Percentiles rank a stretch among this genome's conserved stretches.
These are phyloP conservation scores for Elmis aenea DNA, from an alignment of 2,888 invertebrate genomes.

Conservation along the genomic window DNA sequence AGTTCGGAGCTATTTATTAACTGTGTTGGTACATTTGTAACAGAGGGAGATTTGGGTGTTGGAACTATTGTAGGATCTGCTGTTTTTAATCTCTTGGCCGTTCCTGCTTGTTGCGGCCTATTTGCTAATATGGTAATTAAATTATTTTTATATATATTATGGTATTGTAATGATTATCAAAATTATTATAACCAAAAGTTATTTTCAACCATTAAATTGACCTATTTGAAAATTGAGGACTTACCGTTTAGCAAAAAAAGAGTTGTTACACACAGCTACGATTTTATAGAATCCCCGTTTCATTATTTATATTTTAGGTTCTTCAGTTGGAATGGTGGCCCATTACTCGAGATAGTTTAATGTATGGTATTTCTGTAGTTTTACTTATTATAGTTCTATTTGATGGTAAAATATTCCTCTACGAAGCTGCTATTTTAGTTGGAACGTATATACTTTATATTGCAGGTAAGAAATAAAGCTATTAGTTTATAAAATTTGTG, in stretches of 20 bases:
- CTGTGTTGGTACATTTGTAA: conserved; percentile 74
- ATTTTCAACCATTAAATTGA: no score
- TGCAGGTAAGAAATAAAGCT: conserved; percentile 52
- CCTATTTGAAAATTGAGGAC: no score
- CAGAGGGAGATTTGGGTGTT: conserved; percentile 70
- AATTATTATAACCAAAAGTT: no score
- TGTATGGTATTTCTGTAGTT: conserved; percentile 67
- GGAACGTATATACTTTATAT: conserved; percentile 67
- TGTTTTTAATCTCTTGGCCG: conserved; percentile 72
- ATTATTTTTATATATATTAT: no score
- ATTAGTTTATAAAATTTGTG: conserved; percentile 8
- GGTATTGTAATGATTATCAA: no score
- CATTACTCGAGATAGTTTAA: conserved; percentile 66
- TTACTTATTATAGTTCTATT: conserved; percentile 63
- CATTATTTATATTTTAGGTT: conserved; percentile 55
- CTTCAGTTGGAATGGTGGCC: conserved; percentile 74
- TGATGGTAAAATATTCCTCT: conserved; percentile 70
- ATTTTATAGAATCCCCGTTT: no score
- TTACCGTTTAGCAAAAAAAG: no score
- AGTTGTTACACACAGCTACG: no score
- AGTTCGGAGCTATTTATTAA: conserved; percentile 84
- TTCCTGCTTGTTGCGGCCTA: conserved; percentile 70
- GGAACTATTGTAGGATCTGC: conserved; percentile 75
- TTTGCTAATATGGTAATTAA: conserved; percentile 54
- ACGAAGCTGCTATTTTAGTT: conserved; percentile 68